Conservation (phyloP, 2,113 vertebrate genomes). For the Marmota monax region DNA sequence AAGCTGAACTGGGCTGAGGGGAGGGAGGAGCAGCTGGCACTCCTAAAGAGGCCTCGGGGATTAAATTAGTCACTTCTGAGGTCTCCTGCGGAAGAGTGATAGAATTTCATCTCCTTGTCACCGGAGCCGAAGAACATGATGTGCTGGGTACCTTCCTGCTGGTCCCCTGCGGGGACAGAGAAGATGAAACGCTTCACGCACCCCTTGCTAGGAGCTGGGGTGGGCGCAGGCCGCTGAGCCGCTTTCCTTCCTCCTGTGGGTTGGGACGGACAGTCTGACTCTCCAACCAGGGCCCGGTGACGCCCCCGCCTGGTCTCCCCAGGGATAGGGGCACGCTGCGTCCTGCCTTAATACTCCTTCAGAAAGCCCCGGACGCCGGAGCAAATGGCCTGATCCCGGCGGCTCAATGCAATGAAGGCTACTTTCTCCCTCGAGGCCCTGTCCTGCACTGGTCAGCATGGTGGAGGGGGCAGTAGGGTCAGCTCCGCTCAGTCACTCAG, state of each 20-base stretch:
- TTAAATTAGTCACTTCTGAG: conserved; percentile 68
- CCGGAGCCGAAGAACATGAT: conserved; percentile 28
- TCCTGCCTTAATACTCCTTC: not conserved
- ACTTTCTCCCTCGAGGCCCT: not conserved
- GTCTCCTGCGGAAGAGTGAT: conserved; percentile 2
- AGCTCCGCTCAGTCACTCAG: not conserved
- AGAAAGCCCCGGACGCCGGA: not conserved
- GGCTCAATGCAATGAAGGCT: not conserved
- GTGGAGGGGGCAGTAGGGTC: not conserved
- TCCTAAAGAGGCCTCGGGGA: conserved; percentile 68
- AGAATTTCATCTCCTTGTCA: conserved; percentile 61
- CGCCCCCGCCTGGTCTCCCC: not conserved
- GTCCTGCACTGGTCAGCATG: not conserved
- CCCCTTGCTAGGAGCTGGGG: not conserved
- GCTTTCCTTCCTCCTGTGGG: not conserved
- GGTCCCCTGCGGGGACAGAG: not conserved
- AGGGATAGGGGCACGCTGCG: not conserved
- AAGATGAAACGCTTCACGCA: not conserved
- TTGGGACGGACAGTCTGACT: not conserved
- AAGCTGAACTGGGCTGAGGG: conserved; percentile 13
- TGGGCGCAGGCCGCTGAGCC: not conserved
- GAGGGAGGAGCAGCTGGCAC: not conserved
- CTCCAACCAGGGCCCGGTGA: not conserved
- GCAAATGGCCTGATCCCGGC: not conserved
- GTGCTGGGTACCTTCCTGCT: not conserved